Evolutionary conservation across 30 jellyfish, hydroid and myxozoan species (phyloP), one percentile per base, ranked within the genome.

Genomic region (Turritopsis dohrnii): DNA sequence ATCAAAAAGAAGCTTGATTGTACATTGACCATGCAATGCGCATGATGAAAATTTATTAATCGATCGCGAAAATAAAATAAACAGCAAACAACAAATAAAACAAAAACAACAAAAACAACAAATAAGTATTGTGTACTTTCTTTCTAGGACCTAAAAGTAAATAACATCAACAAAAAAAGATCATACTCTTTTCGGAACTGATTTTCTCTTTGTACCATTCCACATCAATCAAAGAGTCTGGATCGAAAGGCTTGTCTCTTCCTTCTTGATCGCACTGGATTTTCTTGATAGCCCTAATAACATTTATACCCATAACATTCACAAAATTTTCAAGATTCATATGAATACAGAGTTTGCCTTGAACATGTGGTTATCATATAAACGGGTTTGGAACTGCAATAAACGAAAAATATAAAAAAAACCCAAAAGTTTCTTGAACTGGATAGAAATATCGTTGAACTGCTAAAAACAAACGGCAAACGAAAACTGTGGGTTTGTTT

Each of bases 281-380:
- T 69, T 88, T 85, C 86, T 89, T 92, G 41, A 89, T 89, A 28
- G 85, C 96, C 76, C 81, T 92, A 52, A 84, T 84, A 52, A 89
- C 94, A 84, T 89, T 89, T 28, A 89, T 84, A 28, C 96, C 96
- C 96, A 89, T 89, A 84, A 84, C 83, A 74, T 89, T 87, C 71
- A 89, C 96, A 52, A 89, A 89, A 31, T 81, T 84, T 84, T 89
- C 96, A 85, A 89, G 96, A 27, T 86, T 81, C 96, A 89, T 89
- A 89, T 88, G 85, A 27, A 23, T n/a, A 69, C 77, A 69, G 13
- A 41, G 9, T 41, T 41, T 41, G 60, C n/a, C n/a, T n/a, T n/a
- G n/a, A n/a, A n/a, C n/a, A n/a, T n/a, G n/a, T n/a, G 60, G 60
- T 5, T 41, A 41, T 13, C 60, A 41, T 41, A 41, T 41, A 41